Conservation (phyloP, 2,797 vertebrate genomes). For the Halcyon smyrnensis region DNA sequence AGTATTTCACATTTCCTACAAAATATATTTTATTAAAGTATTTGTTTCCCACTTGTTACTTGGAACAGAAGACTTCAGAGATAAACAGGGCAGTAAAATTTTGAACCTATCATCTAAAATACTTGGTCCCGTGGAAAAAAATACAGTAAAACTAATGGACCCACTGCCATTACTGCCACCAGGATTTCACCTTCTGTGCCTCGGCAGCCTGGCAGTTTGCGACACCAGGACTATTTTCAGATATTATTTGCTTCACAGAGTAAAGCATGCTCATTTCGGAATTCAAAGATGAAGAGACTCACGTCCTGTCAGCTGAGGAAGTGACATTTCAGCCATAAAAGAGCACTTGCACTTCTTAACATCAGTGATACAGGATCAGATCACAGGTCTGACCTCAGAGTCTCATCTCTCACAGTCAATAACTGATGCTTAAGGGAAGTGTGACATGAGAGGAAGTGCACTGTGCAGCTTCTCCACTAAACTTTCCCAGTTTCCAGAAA, state of each 20-base stretch:
- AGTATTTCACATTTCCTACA: not conserved
- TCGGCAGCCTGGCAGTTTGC: not conserved
- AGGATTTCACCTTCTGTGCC: not conserved
- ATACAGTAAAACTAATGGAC: constrained; percentile 13
- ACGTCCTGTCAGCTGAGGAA: not conserved
- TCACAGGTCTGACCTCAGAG: not conserved
- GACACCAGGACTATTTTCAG: not conserved
- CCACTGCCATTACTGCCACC: not conserved
- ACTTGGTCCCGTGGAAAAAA: constrained; percentile 8
- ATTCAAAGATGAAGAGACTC: not conserved
- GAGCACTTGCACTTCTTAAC: not conserved
- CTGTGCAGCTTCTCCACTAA: not conserved
- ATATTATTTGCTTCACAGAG: not conserved
- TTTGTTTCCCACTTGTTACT: not conserved
- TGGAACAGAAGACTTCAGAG: constrained; percentile 10
- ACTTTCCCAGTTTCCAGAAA: not conserved
- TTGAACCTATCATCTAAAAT: not conserved
- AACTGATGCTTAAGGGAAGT: not conserved
- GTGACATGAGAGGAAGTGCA: not conserved
- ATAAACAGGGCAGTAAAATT: not conserved
- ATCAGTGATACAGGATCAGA: not conserved
- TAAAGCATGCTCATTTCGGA: not conserved
- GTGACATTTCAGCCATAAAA: not conserved
- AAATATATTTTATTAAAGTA: not conserved
- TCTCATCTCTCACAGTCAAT: not conserved